phyloP scores from a whole-genome alignment of 2,888 invertebrate species.

The Temnothorax ravouxi region DNA sequence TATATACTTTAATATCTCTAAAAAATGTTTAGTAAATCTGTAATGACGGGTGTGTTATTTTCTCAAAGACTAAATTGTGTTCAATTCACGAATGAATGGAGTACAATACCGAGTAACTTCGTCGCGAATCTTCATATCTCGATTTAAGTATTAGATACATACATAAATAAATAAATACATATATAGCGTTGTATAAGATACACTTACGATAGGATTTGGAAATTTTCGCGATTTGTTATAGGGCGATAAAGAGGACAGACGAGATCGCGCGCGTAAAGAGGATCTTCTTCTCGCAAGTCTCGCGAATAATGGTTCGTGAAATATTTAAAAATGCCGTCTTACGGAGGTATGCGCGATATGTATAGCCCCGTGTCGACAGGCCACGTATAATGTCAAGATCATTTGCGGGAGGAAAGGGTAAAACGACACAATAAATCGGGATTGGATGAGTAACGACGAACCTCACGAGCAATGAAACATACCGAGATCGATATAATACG shows the following conservation, averaged over 20 bases:
- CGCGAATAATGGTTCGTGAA: not conserved
- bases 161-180: not conserved
- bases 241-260: not conserved
- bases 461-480: conserved; percentile 41
- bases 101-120: conserved; percentile 37
- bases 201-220: not conserved
- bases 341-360: not conserved
- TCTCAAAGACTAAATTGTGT: conserved; percentile 69
- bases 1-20: no score
- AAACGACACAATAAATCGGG: not conserved
- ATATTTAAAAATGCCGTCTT: not conserved
- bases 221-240: conserved; percentile 10
- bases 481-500: conserved; percentile 39
- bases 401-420: not conserved
- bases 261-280: not conserved
- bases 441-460: conserved; percentile 15
- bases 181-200: conserved; percentile 7
- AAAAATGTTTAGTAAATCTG: not conserved
- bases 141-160: not conserved
- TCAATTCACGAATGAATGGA: conserved; percentile 64
- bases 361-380: not conserved
- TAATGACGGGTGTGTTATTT: not conserved
- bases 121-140: conserved; percentile 40
- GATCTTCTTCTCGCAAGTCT: conserved; percentile 9
- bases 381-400: conserved; percentile 12